Evolutionary conservation across 1,140 invertebrate genomes (phyloP), one percentile per base, ranked within the genome.

Genomic region (Mizuhopecten yessoensis): DNA sequence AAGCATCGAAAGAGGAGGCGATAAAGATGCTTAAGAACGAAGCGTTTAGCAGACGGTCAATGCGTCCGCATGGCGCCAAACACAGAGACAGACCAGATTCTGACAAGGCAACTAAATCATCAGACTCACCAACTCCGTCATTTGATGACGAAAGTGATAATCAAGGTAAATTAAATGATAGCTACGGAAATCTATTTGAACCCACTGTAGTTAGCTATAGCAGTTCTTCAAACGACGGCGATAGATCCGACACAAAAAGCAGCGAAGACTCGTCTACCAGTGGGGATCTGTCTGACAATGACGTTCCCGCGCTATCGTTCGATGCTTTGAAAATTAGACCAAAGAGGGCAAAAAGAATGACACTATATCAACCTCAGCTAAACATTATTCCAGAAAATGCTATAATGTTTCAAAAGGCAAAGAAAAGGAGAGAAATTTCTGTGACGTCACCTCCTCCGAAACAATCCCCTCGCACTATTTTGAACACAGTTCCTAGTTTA

Each of bases 321-420:
- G 88, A 88, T 34, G 88, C 92, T 57, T 45, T 92, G 10, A 92
- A 91, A 89, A 90, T 39, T 23, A 88, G 93, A 42, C 93, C 93
- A 13, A 92, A 90, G 33, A 90, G 93, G 17, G 93, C 93, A 17
- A 93, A 93, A 88, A 33, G 93, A 29, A 93, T 93, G 93, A 92
- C 92, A 36, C 87, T 93, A 15, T 91, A 90, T 34, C 33, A 91
- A 34, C 91, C 93, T 0, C 88, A 87, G 29, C 87, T 93, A 33
- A 90, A 87, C 34, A 89, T 87, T 29, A 93, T 93, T 34, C 93
- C 92, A 29, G 93, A 93, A 91, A 90, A 93, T 90, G 92, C 92
- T 33, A 75, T 92, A 20, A 57, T 89, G 0, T 86, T 57, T 20
- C 49, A 88, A 45, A 42, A 88, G 34, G 89, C 86, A n/a, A 39